These are phyloP conservation scores for Arizona elegans DNA, from an alignment of 2,113 vertebrate species.

Conservation along the genomic window DNA sequence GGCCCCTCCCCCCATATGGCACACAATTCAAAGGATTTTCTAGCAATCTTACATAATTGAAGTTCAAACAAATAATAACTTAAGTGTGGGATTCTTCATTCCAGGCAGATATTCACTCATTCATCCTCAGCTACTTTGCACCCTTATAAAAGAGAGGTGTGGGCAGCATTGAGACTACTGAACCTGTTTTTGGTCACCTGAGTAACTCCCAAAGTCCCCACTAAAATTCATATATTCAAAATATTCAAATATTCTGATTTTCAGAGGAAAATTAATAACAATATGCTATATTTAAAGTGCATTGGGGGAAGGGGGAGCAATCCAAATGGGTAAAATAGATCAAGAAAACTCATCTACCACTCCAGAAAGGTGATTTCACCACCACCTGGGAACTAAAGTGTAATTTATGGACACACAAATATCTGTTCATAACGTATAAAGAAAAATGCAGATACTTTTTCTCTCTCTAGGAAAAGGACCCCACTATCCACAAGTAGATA, in stretches of 20 bases:
- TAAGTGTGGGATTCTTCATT: not conserved
- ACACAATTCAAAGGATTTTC: not conserved
- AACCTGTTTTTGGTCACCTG: not conserved
- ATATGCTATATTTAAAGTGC: not conserved
- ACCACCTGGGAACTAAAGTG: not conserved
- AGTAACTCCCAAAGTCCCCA: not conserved
- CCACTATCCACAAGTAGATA: not conserved
- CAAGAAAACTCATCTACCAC: not conserved
- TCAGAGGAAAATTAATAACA: not conserved
- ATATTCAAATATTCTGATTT: not conserved
- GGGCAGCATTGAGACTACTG: not conserved
- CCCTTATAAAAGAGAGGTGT: not conserved
- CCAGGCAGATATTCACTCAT: not conserved
- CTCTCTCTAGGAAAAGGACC: not conserved
- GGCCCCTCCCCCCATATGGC: not conserved
- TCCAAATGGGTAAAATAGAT: not conserved
- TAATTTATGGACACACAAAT: not conserved
- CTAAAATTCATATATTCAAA: not conserved
- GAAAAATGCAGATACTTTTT: not conserved
- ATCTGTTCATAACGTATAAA: not conserved
- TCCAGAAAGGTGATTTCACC: not conserved
- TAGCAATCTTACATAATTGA: not conserved
- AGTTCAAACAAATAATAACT: not conserved
- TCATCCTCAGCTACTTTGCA: not conserved
- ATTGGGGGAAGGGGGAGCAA: not conserved